Evolutionary conservation across 2,888 invertebrate species (phyloP).

Genomic region (Acanthosepion esculentum): DNA sequence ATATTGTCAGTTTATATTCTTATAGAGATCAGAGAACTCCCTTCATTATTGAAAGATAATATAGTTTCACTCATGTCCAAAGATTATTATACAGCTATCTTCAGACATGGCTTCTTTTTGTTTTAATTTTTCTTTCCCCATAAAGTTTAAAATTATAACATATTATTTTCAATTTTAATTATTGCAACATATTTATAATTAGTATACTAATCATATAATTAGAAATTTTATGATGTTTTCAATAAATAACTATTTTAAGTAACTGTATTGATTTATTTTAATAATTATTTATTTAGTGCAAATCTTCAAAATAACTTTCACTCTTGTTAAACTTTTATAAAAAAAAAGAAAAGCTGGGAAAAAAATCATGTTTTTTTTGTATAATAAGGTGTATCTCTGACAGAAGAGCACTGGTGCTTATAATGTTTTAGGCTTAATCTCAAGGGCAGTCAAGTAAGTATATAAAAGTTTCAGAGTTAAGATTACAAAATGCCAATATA

Average conservation of each 20-base stretch:
- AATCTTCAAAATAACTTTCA: background rate
- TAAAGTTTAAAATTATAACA: background rate
- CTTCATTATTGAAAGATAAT: background rate
- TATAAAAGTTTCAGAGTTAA: background rate
- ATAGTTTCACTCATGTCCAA: background rate
- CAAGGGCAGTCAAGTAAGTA: conserved; percentile 33
- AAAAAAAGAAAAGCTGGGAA: too few species aligned
- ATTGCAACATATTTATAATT: background rate
- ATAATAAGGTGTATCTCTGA: background rate
- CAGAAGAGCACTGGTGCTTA: background rate
- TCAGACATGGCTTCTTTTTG: background rate
- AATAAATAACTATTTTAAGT: too few species aligned
- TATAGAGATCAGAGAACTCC: background rate
- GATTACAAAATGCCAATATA: background rate
- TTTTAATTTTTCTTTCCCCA: background rate
- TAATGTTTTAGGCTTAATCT: background rate
- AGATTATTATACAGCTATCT: background rate
- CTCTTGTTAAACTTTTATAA: background rate
- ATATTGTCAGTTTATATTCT: background rate
- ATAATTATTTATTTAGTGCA: conserved; percentile 33
- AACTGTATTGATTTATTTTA: background rate
- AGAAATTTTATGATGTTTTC: background rate
- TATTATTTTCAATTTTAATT: background rate
- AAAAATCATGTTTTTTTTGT: background rate
- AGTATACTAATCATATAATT: background rate